phyloP scores from a whole-genome alignment of 2,888 invertebrate genomes.

The Galeruca laticollis region DNA sequence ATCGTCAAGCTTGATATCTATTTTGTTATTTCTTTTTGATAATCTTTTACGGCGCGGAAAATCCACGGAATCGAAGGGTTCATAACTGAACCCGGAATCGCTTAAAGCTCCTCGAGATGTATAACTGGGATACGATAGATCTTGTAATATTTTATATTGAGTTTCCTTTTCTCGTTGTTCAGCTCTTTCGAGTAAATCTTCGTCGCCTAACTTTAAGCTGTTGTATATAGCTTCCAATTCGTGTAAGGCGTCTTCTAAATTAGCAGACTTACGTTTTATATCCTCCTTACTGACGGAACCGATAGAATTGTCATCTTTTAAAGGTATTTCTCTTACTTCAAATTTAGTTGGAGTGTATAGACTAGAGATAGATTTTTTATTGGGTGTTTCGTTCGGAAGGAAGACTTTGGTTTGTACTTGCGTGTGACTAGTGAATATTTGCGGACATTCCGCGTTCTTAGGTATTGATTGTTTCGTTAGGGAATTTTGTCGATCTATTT shows the following conservation, averaged over 20 bases:
- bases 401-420: conserved; percentile 63
- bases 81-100: conserved; percentile 65
- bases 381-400: conserved; percentile 54
- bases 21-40: conserved; percentile 67
- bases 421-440: conserved; percentile 63
- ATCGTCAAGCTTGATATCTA: conserved; percentile 80
- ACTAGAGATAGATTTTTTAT: conserved; percentile 44
- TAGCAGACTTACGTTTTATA: conserved; percentile 76
- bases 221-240: conserved; percentile 94
- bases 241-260: conserved; percentile 88
- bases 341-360: conserved; percentile 1
- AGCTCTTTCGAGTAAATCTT: conserved; percentile 83
- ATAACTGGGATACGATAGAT: conserved; percentile 53
- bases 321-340: conserved; percentile 12
- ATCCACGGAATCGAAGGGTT: conserved; percentile 61
- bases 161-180: conserved; percentile 75
- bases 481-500: conserved; percentile 66
- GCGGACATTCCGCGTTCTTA: conserved; percentile 55
- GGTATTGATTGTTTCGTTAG: conserved; percentile 37
- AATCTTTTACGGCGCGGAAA: conserved; percentile 58
- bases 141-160: conserved; percentile 56
- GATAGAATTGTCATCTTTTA: conserved; percentile 7
- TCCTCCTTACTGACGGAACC: conserved; percentile 48
- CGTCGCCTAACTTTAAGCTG: conserved; percentile 86
- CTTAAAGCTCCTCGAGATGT: conserved; percentile 61